Conservation (phyloP, 2,113 vertebrate genomes). For the Accipiter cooperii region DNA sequence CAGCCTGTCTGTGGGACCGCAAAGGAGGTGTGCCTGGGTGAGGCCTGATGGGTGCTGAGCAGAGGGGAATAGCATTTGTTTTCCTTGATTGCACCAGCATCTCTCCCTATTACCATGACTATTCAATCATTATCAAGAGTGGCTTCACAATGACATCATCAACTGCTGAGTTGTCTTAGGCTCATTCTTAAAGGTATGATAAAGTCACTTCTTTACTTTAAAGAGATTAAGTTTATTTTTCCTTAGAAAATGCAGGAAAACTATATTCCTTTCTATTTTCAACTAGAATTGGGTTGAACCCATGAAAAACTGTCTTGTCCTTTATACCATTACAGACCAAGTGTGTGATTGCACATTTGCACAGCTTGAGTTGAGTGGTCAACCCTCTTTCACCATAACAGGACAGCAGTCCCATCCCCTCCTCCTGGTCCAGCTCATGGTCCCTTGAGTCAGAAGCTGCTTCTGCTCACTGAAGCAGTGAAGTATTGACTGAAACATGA, state of each 20-base stretch:
- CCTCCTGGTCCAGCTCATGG: neutral
- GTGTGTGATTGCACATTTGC: neutral
- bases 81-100: no score
- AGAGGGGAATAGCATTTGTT: no score
- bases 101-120: no score
- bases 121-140: neutral
- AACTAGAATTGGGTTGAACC: neutral
- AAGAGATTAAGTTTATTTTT: neutral
- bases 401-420: neutral
- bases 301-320: neutral
- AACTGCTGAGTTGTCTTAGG: neutral
- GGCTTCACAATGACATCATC: neutral
- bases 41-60: neutral
- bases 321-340: neutral
- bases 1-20: no score
- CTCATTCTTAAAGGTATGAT: neutral
- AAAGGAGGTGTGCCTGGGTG: neutral
- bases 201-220: neutral
- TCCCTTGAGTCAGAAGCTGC: neutral
- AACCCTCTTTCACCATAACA: fast-evolving
- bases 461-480: neutral
- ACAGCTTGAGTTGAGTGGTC: neutral
- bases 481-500: neutral
- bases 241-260: neutral
- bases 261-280: neutral